Evolutionary conservation across 30 jellyfish, hydroid and myxozoan species (phyloP).

Genomic region (Mastigias papua): DNA sequence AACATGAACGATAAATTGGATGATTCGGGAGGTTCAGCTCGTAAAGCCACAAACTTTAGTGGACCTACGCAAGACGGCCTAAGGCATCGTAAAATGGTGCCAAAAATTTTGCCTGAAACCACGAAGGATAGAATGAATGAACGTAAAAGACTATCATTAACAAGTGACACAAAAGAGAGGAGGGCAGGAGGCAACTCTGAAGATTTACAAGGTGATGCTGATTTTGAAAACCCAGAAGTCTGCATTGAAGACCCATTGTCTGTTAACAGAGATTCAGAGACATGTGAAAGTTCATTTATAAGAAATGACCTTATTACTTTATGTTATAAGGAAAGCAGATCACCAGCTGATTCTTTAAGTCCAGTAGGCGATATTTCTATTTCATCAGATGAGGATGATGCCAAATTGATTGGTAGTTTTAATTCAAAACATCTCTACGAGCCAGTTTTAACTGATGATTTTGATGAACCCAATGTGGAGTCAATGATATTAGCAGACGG

Average conservation of each 20-base stretch:
- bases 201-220: not conserved
- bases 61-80: slow-evolving; percentile 17
- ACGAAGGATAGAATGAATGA: not conserved
- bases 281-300: slow-evolving; percentile 17
- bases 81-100: slow-evolving; percentile 67
- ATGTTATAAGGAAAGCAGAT: not conserved
- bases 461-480: slow-evolving; percentile 30
- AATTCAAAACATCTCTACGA: slow-evolving; percentile 55
- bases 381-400: slow-evolving; percentile 63
- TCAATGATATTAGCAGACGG: slow-evolving; percentile 47
- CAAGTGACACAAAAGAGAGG: not conserved
- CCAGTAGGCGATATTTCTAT: slow-evolving; percentile 57
- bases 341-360: slow-evolving; percentile 28
- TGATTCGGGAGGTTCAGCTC: not conserved
- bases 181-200: not conserved
- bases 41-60: not conserved
- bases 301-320: too few species aligned
- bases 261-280: not conserved
- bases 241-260: slow-evolving; percentile 11
- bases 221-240: slow-evolving; percentile 2
- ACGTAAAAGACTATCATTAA: slow-evolving; percentile 8
- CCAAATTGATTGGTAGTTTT: slow-evolving; percentile 7
- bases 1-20: not conserved
- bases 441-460: slow-evolving; percentile 11
- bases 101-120: slow-evolving; percentile 35